Base-by-base conservation (phyloP, 2,888 invertebrate genomes). In the Caenorhabditis wallacei region DNA sequence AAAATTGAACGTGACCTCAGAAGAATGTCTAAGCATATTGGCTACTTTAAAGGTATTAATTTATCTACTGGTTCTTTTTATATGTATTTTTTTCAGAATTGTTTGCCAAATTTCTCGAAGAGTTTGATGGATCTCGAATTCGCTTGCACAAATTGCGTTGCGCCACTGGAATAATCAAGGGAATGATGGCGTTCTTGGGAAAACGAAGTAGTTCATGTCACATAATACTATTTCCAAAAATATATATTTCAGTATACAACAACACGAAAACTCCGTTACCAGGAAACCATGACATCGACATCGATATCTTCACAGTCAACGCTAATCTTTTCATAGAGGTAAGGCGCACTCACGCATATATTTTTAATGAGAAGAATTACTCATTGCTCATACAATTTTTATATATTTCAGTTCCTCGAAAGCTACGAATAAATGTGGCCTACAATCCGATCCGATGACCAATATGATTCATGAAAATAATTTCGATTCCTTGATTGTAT, bases 221-320 rank as follows among this genome's bases (percentile, higher is more conserved):
- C n/a, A n/a, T n/a, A n/a, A n/a, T n/a, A n/a, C n/a, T n/a, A n/a
- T n/a, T 22, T 18, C n/a, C 40, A 13, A 20, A 22, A 10, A 26
- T 35, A 16, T 7, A 26, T 5, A 56, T 64, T 69, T 22, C 61
- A 63, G 78, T 69, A 0, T 78, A 61, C 63, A 78, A 78, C 46
- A 78, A 69, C 37, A 18, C 59, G 1, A 46, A 22, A 0, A 53
- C 35, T 18, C 13, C 30, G 5, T 1, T 16, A 22, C 20, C 61
- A 4, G 35, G 18, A n/a, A 63, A 53, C 43, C 61, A 37, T 30
- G 54, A 54, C 20, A 35, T 53, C 30, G 66, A 66, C 1, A 30
- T 78, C 18, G 69, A 78, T 18, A 61, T 63, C 37, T 78, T 78
- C 69, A 54, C 69, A 48, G 37, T 56, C n/a, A 78, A 78, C 30